Base-by-base conservation (phyloP, 1,140 invertebrate species). In the Coelopa frigida region DNA sequence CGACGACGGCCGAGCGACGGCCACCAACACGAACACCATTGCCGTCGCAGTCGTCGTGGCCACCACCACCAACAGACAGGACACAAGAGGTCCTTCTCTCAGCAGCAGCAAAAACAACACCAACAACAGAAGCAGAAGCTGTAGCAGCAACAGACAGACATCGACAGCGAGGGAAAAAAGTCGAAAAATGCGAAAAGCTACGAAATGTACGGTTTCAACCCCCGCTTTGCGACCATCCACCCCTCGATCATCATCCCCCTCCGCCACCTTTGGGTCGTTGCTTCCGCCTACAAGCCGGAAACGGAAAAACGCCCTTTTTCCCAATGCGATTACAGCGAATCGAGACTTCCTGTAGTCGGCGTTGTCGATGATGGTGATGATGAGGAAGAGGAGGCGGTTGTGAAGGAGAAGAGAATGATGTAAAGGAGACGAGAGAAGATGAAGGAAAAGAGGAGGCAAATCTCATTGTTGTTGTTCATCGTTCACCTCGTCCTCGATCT, bases 261-360 rank as follows among this genome's bases (percentile, higher is more conserved):
- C 22, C 21, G 20, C 12, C 22, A 2, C 20, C 14, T 38, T 20
- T 21, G 24, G 15, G 24, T 42, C 31, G 18, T 29, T 37, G 23
- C 37, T 50, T 59, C 59, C 64, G 42, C 62, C 62, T n/a, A n/a
- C n/a, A n/a, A n/a, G n/a, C n/a, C n/a, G n/a, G n/a, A n/a, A 66
- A 66, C 62, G 62, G 62, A 62, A 66, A 66, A 66, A 63, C 62
- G 62, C 59, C 62, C 60, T 63, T 62, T 59, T 61, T 61, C 54
- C 48, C 61, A 57, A 65, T 66, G 57, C 62, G 62, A 66, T 66
- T 66, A 66, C 62, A 66, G 58, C 62, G 62, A 61, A 66, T 62
- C 57, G 58, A 56, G 61, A 62, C 61, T 65, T 65, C 58, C 62
- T 60, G 57, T 22, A 35, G 35, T 43, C 23, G 32, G 18, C 5